Base-by-base conservation (phyloP, 2,888 invertebrate genomes). In the Caenorhabditis sp. region DNA sequence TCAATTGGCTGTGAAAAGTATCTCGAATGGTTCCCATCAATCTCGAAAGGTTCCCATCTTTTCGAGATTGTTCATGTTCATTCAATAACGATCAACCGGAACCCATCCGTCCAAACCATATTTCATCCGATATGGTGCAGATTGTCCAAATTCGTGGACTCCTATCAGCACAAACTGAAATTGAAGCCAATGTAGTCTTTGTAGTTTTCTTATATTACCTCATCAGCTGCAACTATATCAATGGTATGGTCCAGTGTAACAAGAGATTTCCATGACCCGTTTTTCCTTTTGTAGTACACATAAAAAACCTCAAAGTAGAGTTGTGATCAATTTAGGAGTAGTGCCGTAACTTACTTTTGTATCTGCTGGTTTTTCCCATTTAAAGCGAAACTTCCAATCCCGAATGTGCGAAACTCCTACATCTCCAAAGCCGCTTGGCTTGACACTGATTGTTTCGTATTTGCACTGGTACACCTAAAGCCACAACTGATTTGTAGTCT, bases 401-500 rank as follows among this genome's bases (percentile, higher is more conserved):
- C 22, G 26, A 54, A 51, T 16, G 28, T 75, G 54, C 16, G 16
- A 28, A 1, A 28, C 56, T 19, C 69, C 64, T 16, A 86, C 72
- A 8, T 47, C 44, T 2, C 82, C 76, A 12, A 85, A 63, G 10
- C 73, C 80, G 28, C 72, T 75, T 2, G 88, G 88, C 38, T 75
- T 59, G 12, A 66, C 16, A 14, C 59, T 64, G 8, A 47, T 64
- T 1, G 49, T 26, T 68, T 83, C 86, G 0, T 69, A 26, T 70
- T 87, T 86, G 26, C 88, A 88, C 6, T 24, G 12, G n/a, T 77
- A 77, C 14, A 85, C 59, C 85, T 83, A 19, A 63, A 47, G 24
- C 2, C 26, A 7, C 3, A 41, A 24, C 0, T 22, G 8, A 19
- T 16, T 10, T n/a, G 14, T 51, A 16, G 0, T 14, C n/a, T 47